phyloP scores from a whole-genome alignment of 2,113 vertebrate genomes.

The Cisticola juncidis region DNA sequence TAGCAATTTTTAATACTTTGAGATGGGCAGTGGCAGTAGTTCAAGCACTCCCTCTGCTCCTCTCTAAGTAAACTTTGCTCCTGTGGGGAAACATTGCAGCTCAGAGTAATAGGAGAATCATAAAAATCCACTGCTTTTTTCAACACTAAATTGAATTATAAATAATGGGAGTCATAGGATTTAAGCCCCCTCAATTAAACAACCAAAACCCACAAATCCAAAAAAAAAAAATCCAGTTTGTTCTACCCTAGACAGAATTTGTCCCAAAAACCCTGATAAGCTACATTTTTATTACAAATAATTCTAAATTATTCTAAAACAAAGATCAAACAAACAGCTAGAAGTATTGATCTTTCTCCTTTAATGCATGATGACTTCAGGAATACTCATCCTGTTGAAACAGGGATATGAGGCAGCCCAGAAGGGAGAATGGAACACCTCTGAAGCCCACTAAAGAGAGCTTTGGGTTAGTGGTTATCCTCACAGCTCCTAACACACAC shows the following conservation, averaged over 20 bases:
- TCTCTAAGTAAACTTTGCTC: neutral
- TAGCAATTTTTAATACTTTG: neutral
- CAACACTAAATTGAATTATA: neutral
- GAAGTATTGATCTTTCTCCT: neutral
- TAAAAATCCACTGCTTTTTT: neutral
- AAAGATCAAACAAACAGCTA: neutral
- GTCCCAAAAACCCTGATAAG: rapidly evolving
- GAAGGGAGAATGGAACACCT: neutral
- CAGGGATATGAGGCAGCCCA: neutral
- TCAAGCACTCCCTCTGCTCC: neutral
- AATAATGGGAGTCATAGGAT: neutral
- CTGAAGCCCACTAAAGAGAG: neutral
- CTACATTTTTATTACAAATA: neutral
- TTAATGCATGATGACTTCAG: neutral
- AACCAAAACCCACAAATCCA: neutral
- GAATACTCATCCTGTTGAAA: neutral
- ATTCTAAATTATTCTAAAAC: neutral
- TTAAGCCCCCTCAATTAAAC: neutral
- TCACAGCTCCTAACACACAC: neutral
- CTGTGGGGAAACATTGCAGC: neutral
- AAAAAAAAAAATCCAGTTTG: neutral
- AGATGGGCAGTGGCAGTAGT: neutral
- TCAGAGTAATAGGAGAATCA: neutral
- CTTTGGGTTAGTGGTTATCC: neutral
- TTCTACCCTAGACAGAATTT: neutral